phyloP scores from a whole-genome alignment of 2,113 vertebrate genomes.

The Lichenostomus cassidix region DNA sequence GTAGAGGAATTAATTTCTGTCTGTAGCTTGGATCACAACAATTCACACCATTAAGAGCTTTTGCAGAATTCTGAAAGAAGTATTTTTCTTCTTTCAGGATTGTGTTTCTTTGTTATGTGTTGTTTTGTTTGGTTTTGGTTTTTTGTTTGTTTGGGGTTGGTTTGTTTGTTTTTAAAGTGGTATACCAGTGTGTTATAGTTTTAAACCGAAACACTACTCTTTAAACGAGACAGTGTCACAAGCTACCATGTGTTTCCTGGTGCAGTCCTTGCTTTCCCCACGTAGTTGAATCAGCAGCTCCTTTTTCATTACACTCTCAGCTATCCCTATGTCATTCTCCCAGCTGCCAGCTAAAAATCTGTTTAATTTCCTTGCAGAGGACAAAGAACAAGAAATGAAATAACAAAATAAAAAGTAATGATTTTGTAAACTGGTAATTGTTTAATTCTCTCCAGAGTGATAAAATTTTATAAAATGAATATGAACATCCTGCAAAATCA shows the following conservation, averaged over 20 bases:
- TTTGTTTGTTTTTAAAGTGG: background rate
- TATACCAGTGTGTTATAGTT: background rate
- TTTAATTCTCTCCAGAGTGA: background rate
- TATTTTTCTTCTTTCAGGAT: background rate
- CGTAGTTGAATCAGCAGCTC: background rate
- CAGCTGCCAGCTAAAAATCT: constrained; percentile 3
- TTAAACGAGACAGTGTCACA: background rate
- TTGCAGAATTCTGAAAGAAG: background rate
- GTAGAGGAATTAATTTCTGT: background rate
- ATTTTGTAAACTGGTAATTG: constrained; percentile 7
- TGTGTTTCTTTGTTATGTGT: background rate
- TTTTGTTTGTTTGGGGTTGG: background rate
- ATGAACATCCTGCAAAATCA: background rate
- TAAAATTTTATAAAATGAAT: background rate
- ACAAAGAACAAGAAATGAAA: background rate
- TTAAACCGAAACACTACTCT: background rate
- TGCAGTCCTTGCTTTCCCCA: background rate
- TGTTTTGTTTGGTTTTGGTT: background rate
- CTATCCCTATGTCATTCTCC: background rate
- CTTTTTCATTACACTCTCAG: background rate
- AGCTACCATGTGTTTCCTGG: background rate
- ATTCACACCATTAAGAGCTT: background rate
- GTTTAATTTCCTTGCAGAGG: constrained; percentile 12
- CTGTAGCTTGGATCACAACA: background rate
- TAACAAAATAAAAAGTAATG: constrained; percentile 17